Evolutionary conservation across 2,888 invertebrate species (phyloP).

Genomic region (Eumacrocentrus americanus): DNA sequence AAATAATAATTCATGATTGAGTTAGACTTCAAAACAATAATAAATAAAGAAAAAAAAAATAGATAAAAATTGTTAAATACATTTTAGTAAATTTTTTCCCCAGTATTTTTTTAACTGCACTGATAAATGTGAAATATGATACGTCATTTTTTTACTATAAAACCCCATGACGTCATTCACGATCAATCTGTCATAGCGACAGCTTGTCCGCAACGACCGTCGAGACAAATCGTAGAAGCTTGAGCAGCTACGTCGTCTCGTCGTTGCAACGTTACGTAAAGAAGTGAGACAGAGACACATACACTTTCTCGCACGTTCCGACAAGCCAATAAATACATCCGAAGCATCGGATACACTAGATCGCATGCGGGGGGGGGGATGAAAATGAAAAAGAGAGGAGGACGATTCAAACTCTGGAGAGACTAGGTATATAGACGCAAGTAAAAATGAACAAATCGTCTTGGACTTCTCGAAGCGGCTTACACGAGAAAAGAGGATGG

Average conservation of each 20-base stretch:
- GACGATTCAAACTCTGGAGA: neutral
- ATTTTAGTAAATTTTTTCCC: neutral
- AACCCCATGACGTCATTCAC: neutral
- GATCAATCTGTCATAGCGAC: slow-evolving; percentile 46
- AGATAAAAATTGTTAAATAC: neutral
- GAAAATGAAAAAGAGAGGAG: neutral
- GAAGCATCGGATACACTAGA: slow-evolving; percentile 6
- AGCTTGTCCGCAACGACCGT: slow-evolving; percentile 22
- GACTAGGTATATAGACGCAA: slow-evolving; percentile 14
- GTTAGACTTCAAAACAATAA: neutral
- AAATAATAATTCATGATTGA: too few relatives aligned
- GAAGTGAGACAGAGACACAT: neutral
- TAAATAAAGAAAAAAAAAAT: neutral
- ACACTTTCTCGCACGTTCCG: neutral
- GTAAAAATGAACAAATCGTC: slow-evolving; percentile 36
- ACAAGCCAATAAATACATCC: slow-evolving; percentile 12
- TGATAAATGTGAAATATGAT: neutral
- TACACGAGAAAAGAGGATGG: slow-evolving; percentile 24
- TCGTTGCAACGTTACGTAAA: neutral
- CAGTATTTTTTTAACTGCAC: neutral
- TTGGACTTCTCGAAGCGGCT: slow-evolving; percentile 36
- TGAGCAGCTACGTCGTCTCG: neutral
- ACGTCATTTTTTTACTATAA: neutral
- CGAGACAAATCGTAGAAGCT: slow-evolving; percentile 34
- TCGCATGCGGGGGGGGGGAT: neutral